Conservation (phyloP, 2,113 vertebrate genomes). For the Mesitornis unicolor region DNA sequence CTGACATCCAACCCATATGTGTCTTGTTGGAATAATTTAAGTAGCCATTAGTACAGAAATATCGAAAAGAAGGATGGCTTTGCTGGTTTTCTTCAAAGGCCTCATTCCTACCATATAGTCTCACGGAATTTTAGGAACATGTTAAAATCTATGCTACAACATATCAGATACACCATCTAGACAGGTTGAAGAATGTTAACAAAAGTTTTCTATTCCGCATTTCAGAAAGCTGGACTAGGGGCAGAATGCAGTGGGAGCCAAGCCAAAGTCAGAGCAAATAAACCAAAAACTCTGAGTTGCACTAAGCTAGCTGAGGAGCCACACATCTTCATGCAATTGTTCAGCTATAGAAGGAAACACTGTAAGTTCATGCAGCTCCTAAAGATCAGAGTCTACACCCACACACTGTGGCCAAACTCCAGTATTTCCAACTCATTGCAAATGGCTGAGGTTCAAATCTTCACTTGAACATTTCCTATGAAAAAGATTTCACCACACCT, state of each 20-base stretch:
- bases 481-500: slow-evolving; percentile 41
- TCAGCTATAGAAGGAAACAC: background rate
- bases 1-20: background rate
- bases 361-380: background rate
- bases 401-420: background rate
- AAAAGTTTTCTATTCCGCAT: background rate
- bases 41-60: background rate
- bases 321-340: background rate
- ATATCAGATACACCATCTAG: background rate
- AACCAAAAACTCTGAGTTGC: background rate
- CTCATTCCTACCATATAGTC: background rate
- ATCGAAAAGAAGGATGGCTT: background rate
- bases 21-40: background rate
- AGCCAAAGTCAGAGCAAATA: background rate
- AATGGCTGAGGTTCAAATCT: slow-evolving; percentile 29
- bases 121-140: background rate
- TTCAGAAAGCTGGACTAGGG: background rate
- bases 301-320: background rate
- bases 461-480: slow-evolving; percentile 36
- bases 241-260: background rate
- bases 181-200: background rate
- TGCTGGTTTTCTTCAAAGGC: background rate
- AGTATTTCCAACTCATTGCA: background rate
- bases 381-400: background rate
- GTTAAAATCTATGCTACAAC: background rate